These are phyloP conservation scores for Gobio occitaniae DNA, from an alignment of 2,797 vertebrate genomes.

Conservation along the genomic window DNA sequence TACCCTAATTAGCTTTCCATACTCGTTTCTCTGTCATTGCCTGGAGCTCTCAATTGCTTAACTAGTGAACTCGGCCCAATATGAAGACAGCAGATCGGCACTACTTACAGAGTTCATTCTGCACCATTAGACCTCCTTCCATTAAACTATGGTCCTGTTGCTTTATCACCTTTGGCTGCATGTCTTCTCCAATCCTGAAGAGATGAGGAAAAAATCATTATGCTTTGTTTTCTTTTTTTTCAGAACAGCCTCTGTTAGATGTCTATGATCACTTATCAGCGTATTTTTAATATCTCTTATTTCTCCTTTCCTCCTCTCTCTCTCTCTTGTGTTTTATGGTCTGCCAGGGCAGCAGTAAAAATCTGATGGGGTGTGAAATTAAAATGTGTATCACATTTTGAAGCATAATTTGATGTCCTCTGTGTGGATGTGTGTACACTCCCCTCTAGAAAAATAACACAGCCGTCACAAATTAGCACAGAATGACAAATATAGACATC, in stretches of 20 bases:
- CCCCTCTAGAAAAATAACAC: constrained; percentile 46
- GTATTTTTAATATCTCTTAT: constrained; percentile 14
- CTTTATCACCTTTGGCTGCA: not conserved
- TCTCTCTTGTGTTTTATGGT: constrained; percentile 63
- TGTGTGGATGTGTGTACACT: constrained; percentile 39
- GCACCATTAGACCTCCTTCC: constrained; percentile 31
- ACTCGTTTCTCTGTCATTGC: not conserved
- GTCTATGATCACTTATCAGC: not conserved
- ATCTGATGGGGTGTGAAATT: constrained; percentile 99
- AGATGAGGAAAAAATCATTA: not conserved
- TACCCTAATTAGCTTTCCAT: constrained; percentile 21
- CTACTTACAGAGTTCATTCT: constrained; percentile 17
- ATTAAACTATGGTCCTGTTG: constrained; percentile 24
- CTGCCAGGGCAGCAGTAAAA: constrained; percentile 86
- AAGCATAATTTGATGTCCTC: constrained; percentile 83
- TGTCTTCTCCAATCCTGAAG: not conserved
- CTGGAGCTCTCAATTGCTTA: constrained; percentile 5
- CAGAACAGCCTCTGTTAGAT: not conserved
- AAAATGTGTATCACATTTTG: constrained; percentile 98
- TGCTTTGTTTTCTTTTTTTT: not conserved
- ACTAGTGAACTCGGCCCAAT: constrained; percentile 5
- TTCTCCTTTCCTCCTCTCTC: constrained; percentile 32
- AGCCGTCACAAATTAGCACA: constrained; percentile 68
- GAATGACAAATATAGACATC: constrained; percentile 68
- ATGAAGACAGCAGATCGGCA: constrained; percentile 30